Conservation (phyloP, 2,113 vertebrate genomes). For the Tetraodon nigroviridis region DNA sequence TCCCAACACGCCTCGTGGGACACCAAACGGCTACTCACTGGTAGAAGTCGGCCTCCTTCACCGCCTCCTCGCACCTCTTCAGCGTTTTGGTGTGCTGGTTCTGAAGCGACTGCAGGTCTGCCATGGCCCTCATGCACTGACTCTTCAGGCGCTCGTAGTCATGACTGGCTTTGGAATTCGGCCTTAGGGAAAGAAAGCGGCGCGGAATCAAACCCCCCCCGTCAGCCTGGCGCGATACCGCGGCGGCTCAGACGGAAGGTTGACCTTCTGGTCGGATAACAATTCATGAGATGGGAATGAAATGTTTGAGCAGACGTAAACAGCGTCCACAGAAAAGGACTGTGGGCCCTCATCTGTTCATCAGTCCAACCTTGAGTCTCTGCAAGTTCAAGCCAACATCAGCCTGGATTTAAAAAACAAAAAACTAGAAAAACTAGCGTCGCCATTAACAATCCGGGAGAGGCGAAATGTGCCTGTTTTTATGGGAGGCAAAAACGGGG, state of each 20-base stretch:
- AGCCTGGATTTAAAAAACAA: no score
- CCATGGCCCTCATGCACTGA: conserved; percentile 96
- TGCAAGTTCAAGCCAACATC: not conserved
- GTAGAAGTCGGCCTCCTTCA: conserved; percentile 96
- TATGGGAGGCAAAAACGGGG: conserved; percentile 1
- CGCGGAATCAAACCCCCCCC: conserved; percentile 26
- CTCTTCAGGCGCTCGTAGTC: conserved; percentile 95
- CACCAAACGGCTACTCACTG: conserved; percentile 76
- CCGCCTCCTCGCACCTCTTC: conserved; percentile 95
- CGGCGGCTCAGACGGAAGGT: conserved; percentile 11
- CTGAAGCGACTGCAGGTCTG: conserved; percentile 91
- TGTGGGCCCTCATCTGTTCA: conserved; percentile 4
- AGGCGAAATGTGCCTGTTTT: conserved; percentile 1
- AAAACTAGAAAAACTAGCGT: not conserved
- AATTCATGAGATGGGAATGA: conserved; percentile 14
- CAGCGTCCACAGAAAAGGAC: not conserved
- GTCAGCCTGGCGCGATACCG: conserved; percentile 12
- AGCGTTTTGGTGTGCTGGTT: conserved; percentile 95
- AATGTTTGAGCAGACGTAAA: conserved; percentile 23
- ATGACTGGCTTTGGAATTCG: conserved; percentile 89
- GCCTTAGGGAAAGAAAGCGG: conserved; percentile 69
- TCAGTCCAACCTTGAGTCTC: conserved; percentile 26
- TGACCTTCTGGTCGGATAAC: conserved; percentile 9
- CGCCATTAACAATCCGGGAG: conserved; percentile 1
- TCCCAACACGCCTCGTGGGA: no score